A percentile compares a stretch with the other conserved stretches of the same genome.
These are phyloP conservation scores for Xiphophorus maculatus DNA, from an alignment of 2,113 vertebrate species.

Conservation along the genomic window DNA sequence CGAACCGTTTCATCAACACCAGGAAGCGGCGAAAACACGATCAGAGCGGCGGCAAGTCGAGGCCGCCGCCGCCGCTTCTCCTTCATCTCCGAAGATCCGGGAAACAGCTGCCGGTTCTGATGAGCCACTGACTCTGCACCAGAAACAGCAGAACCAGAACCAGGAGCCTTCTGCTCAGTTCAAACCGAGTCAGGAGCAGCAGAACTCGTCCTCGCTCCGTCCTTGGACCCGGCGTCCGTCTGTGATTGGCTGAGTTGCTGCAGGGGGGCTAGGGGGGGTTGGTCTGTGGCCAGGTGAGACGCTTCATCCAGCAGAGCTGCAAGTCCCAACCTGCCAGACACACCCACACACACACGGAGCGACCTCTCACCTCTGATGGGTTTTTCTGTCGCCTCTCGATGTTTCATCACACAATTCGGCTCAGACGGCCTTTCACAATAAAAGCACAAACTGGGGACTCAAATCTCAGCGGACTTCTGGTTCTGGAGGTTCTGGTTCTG, in stretches of 20 bases:
- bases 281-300: slow-evolving; percentile 51
- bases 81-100: too few species aligned
- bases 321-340: slow-evolving; percentile 16
- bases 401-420: slow-evolving; percentile 45
- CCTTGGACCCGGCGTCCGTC: slow-evolving; percentile 46
- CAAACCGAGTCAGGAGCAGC: neutral
- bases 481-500: too few species aligned
- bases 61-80: too few species aligned
- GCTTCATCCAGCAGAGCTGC: slow-evolving; percentile 9
- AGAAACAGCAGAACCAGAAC: too few species aligned
- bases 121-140: too few species aligned
- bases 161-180: too few species aligned
- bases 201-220: slow-evolving; percentile 84
- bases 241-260: slow-evolving; percentile 44
- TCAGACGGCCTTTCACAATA: neutral
- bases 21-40: neutral
- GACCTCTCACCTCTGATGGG: slow-evolving; percentile 52
- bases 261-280: slow-evolving; percentile 39
- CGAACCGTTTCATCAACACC: slow-evolving; percentile 55
- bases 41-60: too few species aligned
- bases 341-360: slow-evolving; percentile 4
- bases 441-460: neutral
- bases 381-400: slow-evolving; percentile 49
- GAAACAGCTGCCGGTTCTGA: too few species aligned
- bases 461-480: neutral